Evolutionary conservation across 92 coral and sea anemone genomes (phyloP).

Genomic region (Palythoa grandiflora): DNA sequence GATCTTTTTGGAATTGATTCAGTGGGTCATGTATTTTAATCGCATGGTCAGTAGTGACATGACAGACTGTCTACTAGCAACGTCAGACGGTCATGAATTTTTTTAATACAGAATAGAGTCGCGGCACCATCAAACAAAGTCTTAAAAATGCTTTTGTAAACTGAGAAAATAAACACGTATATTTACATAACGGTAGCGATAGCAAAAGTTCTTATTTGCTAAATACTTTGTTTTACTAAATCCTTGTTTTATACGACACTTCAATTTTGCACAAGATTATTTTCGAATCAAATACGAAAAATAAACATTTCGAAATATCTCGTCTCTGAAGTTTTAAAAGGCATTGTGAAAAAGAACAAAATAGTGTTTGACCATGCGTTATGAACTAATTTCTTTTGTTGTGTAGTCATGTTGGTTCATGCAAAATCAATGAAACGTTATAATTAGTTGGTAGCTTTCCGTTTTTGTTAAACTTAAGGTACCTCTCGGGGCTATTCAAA

Average conservation of each 20-base stretch:
- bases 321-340: not conserved
- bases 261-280: not conserved
- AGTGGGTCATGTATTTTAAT: constrained; percentile 58
- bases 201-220: constrained; percentile 29
- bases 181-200: constrained; percentile 76
- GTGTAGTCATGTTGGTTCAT: constrained; percentile 29
- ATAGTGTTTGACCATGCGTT: constrained; percentile 30
- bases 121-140: constrained; percentile 36
- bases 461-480: constrained; percentile 38
- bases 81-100: constrained; percentile 29
- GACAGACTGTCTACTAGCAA: constrained; percentile 19
- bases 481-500: constrained; percentile 47
- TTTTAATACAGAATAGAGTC: not conserved
- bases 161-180: constrained; percentile 67
- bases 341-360: not conserved
- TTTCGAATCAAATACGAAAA: not conserved
- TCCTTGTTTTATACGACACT: not conserved
- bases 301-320: not conserved
- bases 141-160: constrained; percentile 56
- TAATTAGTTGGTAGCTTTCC: constrained; percentile 23
- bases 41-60: constrained; percentile 32
- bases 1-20: constrained; percentile 69
- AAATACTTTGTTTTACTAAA: constrained; percentile 20
- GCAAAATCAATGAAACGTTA: constrained; percentile 32
- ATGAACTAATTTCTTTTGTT: constrained; percentile 28